Evolutionary conservation across 2,888 invertebrate genomes (phyloP).

Genomic region (Lucinisca nassula): DNA sequence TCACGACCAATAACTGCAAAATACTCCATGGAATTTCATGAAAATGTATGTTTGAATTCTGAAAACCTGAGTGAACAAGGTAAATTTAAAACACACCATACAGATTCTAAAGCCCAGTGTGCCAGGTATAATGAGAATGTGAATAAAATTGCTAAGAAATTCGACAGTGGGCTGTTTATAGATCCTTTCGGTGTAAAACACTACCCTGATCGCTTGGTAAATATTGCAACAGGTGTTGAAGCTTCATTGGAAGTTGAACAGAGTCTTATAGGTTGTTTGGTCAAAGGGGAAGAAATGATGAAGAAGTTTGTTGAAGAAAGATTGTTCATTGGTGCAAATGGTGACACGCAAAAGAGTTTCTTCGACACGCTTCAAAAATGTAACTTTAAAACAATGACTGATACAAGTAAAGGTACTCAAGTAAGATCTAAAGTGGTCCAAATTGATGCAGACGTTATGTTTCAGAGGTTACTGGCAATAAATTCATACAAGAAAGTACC

Average conservation of each 20-base stretch:
- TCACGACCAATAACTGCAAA: conserved; percentile 20
- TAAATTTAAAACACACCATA: neutral
- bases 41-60: neutral
- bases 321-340: neutral
- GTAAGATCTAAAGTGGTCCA: neutral
- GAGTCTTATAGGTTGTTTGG: neutral
- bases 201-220: neutral
- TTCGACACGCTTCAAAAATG: neutral
- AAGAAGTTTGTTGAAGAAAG: neutral
- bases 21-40: conserved; percentile 14
- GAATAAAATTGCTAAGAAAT: neutral
- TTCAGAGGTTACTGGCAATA: neutral
- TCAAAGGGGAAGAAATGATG: neutral
- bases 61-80: neutral
- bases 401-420: neutral
- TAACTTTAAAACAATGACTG: conserved; percentile 5
- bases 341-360: neutral
- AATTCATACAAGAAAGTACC: conserved; percentile 22
- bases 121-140: neutral
- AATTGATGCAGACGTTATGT: conserved; percentile 1
- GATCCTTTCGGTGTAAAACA: neutral
- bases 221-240: neutral
- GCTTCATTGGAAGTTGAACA: neutral
- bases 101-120: neutral
- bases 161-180: neutral